Base-by-base conservation (phyloP, 2,888 invertebrate species). In the Machimus rusticus region DNA sequence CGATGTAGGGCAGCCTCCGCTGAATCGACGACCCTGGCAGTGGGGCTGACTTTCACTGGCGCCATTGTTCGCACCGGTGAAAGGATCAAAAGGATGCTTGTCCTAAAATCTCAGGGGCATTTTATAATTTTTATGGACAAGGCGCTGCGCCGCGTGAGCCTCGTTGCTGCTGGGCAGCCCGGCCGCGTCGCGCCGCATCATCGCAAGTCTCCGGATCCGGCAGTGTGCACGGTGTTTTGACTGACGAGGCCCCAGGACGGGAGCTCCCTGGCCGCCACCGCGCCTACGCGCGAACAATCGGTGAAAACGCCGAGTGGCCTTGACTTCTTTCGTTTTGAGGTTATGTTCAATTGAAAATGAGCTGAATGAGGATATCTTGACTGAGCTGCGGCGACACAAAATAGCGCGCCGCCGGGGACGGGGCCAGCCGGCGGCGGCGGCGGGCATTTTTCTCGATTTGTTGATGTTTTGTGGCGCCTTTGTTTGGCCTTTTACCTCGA, bases 321-420 rank as follows among this genome's bases (percentile, higher is more conserved):
- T 86, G 86, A 86, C 86, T 86, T 86, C 86, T 86, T 79, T 86
- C 77, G 19, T 76, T 77, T 86, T 86, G 86, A 86, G 86, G 86
- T 86, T 86, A 86, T 77, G 86, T 77, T 74, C 77, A 86, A 86
- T 86, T 86, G 86, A 77, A 86, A 55, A 34, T 43, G 55, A 51
- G 85, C 85, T 77, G 76, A 76, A 86, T 76, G 76, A 86, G 86
- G 86, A 86, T 77, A 51, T 86, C 77, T 86, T 51, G 86, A 51
- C 77, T 85, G 43, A 46, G 74, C 74, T 66, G 28, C 23, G 66
- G 28, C 66, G 66, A 28, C 31, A 74, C 86, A 86, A 86, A 66
- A 74, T 74, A 66, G 37, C 84, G 46, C 28, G 4, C n/a, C 28
- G 74, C 43, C 43, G 16, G 74, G 28, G 46, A 43, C 85, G 85